These are phyloP conservation scores for Capreolus pygargus DNA, from an alignment of 2,113 vertebrate genomes.

Conservation along the genomic window DNA sequence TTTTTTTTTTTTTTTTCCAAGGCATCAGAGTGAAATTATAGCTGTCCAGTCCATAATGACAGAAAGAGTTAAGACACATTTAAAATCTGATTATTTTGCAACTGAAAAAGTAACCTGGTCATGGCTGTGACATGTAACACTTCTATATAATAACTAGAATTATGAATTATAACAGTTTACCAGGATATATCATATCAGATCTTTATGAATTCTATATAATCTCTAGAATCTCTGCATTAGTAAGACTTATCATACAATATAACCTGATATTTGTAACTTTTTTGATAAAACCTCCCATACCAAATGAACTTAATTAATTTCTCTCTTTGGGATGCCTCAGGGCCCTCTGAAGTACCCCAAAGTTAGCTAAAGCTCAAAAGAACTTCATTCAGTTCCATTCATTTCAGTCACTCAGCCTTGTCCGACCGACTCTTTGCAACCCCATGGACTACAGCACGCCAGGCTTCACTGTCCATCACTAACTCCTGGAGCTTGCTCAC, in stretches of 20 bases:
- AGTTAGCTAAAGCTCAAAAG: background rate
- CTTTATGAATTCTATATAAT: background rate
- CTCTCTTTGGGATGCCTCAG: background rate
- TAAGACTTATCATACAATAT: background rate
- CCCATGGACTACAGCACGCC: background rate
- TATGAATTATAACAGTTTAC: background rate
- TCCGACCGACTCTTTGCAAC: fast-evolving
- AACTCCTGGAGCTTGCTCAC: background rate
- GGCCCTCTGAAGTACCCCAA: background rate
- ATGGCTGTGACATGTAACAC: background rate
- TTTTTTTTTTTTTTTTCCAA: background rate
- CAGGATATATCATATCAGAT: background rate
- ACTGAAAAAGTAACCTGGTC: background rate
- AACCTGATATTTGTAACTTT: background rate
- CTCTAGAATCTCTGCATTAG: background rate
- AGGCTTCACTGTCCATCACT: background rate
- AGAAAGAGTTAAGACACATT: background rate
- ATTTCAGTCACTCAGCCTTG: background rate
- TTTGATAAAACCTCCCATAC: background rate
- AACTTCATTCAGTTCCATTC: background rate
- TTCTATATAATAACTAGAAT: background rate
- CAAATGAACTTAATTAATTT: background rate
- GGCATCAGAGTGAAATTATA: background rate
- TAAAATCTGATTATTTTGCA: background rate
- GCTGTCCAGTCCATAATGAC: background rate